Conservation (phyloP, 2,888 invertebrate species). For the Ischnus inquisitorius region DNA sequence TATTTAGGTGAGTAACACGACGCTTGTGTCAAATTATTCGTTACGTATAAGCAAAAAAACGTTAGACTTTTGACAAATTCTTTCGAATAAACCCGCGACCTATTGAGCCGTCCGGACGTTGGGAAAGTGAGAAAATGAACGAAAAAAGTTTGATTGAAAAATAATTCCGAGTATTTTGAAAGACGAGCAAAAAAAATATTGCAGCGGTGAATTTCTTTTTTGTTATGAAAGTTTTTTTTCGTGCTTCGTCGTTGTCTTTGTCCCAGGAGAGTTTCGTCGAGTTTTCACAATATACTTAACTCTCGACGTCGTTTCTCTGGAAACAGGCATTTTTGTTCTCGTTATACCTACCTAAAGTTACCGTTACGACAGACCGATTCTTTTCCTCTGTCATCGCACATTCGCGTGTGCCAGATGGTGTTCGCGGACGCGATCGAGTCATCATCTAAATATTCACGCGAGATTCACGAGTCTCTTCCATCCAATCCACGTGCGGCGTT, state of each 20-base stretch:
- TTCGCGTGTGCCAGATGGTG: slow-evolving; percentile 52
- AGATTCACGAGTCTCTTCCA: slow-evolving; percentile 31
- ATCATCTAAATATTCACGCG: slow-evolving; percentile 51
- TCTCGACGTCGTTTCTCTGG: neutral
- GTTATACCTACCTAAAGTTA: neutral
- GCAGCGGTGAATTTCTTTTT: too few relatives aligned
- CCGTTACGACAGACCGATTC: slow-evolving; percentile 45
- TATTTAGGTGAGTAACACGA: slow-evolving; percentile 63
- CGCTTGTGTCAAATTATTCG: neutral
- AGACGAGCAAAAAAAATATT: too few relatives aligned
- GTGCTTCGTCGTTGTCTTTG: too few relatives aligned
- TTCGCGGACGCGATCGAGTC: slow-evolving; percentile 47
- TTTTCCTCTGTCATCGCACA: slow-evolving; percentile 24
- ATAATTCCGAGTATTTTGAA: too few relatives aligned
- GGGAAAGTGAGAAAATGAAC: too few relatives aligned
- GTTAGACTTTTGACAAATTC: too few relatives aligned
- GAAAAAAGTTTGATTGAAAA: too few relatives aligned
- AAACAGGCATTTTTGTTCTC: neutral
- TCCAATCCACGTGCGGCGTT: slow-evolving; percentile 42
- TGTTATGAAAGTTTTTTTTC: too few relatives aligned
- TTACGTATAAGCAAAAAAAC: neutral
- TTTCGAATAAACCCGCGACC: too few relatives aligned
- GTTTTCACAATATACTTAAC: neutral
- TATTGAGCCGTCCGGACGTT: too few relatives aligned
- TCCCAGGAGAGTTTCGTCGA: neutral